Percentiles rank a stretch among this genome's conserved stretches.
phyloP scores from a whole-genome alignment of 2,888 invertebrate species.

The Leptopilina drosophilae region DNA sequence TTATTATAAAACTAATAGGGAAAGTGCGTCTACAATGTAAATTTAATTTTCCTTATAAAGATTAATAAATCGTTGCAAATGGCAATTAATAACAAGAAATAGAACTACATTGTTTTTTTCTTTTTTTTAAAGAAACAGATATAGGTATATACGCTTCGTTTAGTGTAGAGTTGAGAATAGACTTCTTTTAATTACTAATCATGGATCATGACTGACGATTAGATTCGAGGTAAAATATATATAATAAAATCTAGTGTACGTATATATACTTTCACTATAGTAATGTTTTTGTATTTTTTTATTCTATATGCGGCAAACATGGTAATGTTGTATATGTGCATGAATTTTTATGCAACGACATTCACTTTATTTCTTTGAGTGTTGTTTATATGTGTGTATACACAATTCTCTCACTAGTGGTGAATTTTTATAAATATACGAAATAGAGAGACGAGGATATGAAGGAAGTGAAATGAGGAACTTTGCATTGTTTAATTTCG shows the following conservation, averaged over 20 bases:
- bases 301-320: conserved; percentile 6
- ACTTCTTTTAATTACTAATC: conserved; percentile 33
- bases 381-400: neutral
- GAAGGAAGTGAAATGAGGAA: conserved; percentile 29
- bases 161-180: neutral
- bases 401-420: neutral
- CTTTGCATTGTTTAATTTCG: conserved; percentile 17
- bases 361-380: conserved; percentile 24
- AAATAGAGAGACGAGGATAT: neutral
- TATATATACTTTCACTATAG: conserved; percentile 24
- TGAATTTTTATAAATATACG: neutral
- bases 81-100: conserved; percentile 8
- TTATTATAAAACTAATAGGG: conserved; percentile 13
- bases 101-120: conserved; percentile 11
- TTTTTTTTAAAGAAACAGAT: neutral
- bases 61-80: conserved; percentile 19
- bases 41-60: conserved; percentile 18
- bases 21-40: neutral
- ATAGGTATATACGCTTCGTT: neutral
- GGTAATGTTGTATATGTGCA: conserved; percentile 10
- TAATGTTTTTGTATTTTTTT: conserved; percentile 8
- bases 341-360: conserved; percentile 30
- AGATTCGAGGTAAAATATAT: conserved; percentile 23
- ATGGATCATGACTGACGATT: conserved; percentile 22
- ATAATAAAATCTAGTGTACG: conserved; percentile 16